phyloP scores from a whole-genome alignment of 2,888 invertebrate species.

The Ochropleura leucogaster region DNA sequence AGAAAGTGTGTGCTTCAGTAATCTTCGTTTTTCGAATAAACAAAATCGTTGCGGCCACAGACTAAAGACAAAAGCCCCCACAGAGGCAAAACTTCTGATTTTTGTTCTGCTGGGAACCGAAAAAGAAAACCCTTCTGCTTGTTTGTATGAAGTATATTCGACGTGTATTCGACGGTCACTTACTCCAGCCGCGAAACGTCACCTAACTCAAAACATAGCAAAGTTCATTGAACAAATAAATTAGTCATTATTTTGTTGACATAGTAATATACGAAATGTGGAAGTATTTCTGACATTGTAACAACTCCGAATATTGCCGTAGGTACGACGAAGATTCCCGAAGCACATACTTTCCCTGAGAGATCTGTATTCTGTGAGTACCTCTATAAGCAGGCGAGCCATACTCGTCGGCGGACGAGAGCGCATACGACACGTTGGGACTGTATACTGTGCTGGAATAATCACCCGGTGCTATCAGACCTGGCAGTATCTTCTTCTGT shows the following conservation, averaged over 20 bases:
- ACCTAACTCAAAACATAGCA: too few relatives aligned
- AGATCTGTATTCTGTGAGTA: constrained; percentile 59
- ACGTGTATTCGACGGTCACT: background rate
- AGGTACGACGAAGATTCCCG: background rate
- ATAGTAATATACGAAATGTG: background rate
- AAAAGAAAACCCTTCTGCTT: background rate
- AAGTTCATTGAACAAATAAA: too few relatives aligned
- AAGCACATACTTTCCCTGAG: background rate
- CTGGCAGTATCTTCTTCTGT: constrained; percentile 85
- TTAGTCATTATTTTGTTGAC: background rate
- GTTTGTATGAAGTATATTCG: background rate
- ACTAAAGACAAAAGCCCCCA: too few relatives aligned
- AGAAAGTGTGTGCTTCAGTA: background rate
- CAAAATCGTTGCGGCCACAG: background rate
- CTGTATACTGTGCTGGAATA: constrained; percentile 83
- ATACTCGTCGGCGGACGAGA: constrained; percentile 87
- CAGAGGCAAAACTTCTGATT: background rate
- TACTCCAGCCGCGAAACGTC: background rate
- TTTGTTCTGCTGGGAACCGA: too few relatives aligned
- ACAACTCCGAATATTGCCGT: background rate
- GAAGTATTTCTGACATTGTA: background rate
- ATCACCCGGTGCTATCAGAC: constrained; percentile 81
- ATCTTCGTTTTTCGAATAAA: background rate
- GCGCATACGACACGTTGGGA: constrained; percentile 87
- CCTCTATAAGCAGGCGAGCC: constrained; percentile 88